A percentile compares a stretch with the other conserved stretches of the same genome.
Conservation (phyloP, 2,797 vertebrate genomes). For the Simalia tracyae region DNA sequence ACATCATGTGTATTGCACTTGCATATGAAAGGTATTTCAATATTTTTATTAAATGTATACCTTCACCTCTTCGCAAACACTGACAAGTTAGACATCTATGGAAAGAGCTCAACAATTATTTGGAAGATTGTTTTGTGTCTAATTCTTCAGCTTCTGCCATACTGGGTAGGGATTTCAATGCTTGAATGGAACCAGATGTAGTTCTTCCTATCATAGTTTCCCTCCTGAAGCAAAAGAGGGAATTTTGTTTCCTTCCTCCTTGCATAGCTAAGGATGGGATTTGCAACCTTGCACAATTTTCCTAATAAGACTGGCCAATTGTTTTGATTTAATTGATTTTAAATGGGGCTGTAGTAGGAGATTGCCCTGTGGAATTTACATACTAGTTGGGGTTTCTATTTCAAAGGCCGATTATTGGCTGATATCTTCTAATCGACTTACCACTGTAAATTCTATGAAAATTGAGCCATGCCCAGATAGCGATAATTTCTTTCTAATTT, state of each 20-base stretch:
- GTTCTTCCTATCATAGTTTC: not conserved
- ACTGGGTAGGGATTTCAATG: not conserved
- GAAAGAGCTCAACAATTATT: not conserved
- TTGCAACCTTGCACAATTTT: no score
- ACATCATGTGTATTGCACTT: not conserved
- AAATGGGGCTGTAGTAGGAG: no score
- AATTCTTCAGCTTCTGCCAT: not conserved
- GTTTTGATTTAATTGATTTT: no score
- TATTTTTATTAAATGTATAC: not conserved
- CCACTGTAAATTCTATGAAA: no score
- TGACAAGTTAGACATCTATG: not conserved
- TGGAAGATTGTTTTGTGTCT: not conserved
- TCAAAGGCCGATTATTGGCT: no score
- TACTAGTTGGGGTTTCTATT: no score
- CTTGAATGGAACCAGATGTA: not conserved
- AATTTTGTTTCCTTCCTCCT: not conserved
- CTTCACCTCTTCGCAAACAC: not conserved
- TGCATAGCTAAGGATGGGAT: no score
- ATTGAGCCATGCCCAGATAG: no score
- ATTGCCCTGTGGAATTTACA: no score
- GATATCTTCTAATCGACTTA: no score
- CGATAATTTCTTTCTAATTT: no score
- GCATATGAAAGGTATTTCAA: not conserved
- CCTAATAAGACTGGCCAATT: no score
- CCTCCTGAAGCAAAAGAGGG: not conserved